A percentile compares a stretch with the other conserved stretches of the same genome.
phyloP scores from a whole-genome alignment of 2,888 invertebrate genomes.

The Pelosia muscerda region DNA sequence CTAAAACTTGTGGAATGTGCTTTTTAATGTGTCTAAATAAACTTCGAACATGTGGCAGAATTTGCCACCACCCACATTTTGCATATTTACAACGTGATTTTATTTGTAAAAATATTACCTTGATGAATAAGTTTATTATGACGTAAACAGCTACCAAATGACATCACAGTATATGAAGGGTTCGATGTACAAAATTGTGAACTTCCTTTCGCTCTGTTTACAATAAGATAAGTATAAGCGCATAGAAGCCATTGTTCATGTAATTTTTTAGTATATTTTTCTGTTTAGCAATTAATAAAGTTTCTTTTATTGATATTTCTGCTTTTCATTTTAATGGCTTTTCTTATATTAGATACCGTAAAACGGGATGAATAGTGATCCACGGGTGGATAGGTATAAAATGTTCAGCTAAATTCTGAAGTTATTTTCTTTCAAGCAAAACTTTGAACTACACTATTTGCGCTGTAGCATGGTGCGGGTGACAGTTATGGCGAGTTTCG shows the following conservation, averaged over 20 bases:
- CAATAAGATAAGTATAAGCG: conserved; percentile 61
- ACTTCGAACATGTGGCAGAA: neutral
- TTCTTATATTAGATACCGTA: no score
- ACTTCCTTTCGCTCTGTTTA: conserved; percentile 47
- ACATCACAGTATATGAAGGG: conserved; percentile 28
- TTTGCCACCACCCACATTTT: no score
- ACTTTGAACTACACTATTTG: no score
- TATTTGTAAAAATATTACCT: no score
- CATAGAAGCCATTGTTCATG: conserved; percentile 81
- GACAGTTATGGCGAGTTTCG: no score
- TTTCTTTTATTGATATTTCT: conserved; percentile 75
- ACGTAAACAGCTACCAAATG: neutral
- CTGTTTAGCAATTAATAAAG: conserved; percentile 79
- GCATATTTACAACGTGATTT: no score
- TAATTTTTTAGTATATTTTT: conserved; percentile 76
- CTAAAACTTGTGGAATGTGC: neutral
- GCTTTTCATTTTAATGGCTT: conserved; percentile 19
- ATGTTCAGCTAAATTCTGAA: no score
- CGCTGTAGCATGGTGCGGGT: no score
- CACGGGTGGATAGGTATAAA: no score
- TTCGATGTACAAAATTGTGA: conserved; percentile 52
- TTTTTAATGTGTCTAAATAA: neutral
- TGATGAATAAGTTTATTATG: neutral
- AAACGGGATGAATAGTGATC: no score
- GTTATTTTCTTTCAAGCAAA: no score